These are phyloP conservation scores for Peromyscus melanophrys DNA, from an alignment of 2,797 vertebrate genomes.

Conservation along the genomic window DNA sequence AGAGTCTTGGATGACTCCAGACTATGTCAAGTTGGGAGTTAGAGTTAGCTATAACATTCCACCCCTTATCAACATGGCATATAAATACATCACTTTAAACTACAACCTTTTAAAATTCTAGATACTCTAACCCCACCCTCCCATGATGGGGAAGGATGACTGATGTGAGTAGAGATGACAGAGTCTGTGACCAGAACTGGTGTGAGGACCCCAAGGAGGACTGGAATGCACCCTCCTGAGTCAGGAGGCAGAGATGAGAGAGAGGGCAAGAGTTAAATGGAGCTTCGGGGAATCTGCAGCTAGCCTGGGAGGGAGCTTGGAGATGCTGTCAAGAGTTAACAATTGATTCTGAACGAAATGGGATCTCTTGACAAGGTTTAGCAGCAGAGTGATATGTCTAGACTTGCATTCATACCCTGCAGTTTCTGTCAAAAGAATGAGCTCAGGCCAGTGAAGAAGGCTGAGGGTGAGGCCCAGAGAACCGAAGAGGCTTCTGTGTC, in stretches of 20 bases:
- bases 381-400: fast-evolving
- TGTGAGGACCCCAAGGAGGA: neutral
- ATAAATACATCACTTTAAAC: neutral
- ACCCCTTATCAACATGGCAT: too few species aligned
- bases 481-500: neutral
- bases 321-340: neutral
- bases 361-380: neutral
- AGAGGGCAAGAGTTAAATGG: neutral
- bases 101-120: neutral
- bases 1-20: neutral
- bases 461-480: neutral
- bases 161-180: fast-evolving
- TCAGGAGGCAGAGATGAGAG: too few species aligned
- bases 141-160: neutral
- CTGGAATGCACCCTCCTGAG: fast-evolving
- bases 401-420: neutral
- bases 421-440: neutral
- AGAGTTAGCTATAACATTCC: neutral
- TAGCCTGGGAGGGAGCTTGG: too few species aligned
- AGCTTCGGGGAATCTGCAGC: neutral
- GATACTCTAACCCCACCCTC: too few species aligned
- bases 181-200: neutral
- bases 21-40: neutral
- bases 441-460: neutral
- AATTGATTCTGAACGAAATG: neutral